phyloP scores from a whole-genome alignment of 2,113 vertebrate species.

The Ciconia maguari region DNA sequence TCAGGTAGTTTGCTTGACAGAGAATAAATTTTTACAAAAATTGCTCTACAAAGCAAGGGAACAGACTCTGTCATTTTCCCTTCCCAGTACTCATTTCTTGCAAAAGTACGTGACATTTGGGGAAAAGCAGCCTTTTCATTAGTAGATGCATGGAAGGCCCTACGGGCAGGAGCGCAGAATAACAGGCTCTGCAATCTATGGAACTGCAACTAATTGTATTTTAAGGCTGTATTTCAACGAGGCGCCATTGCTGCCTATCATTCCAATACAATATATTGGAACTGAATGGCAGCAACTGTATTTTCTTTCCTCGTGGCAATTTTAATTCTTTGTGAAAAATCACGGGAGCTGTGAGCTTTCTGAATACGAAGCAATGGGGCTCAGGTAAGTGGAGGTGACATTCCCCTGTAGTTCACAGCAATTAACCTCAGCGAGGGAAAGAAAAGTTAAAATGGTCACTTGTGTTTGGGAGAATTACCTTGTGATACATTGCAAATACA shows the following conservation, averaged over 20 bases:
- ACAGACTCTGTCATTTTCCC: neutral
- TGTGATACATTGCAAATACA: neutral
- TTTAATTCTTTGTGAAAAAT: neutral
- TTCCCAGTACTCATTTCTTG: neutral
- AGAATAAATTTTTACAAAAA: neutral
- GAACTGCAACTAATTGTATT: slow-evolving; percentile 4
- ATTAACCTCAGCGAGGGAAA: neutral
- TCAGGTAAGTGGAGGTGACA: neutral
- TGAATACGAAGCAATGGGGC: neutral
- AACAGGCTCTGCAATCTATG: neutral
- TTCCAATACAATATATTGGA: neutral
- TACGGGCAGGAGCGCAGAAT: neutral
- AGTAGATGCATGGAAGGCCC: neutral
- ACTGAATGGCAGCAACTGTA: neutral
- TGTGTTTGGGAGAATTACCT: neutral
- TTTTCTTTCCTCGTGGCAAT: neutral
- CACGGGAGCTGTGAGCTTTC: neutral
- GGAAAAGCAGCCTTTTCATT: neutral
- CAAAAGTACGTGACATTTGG: neutral
- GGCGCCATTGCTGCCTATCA: neutral
- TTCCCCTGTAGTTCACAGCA: neutral
- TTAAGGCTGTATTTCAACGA: neutral
- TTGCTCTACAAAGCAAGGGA: neutral
- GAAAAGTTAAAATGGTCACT: neutral
- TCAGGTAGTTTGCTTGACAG: neutral